Evolutionary conservation across 2,113 vertebrate genomes (phyloP).

Genomic region (Tetrax tetrax): DNA sequence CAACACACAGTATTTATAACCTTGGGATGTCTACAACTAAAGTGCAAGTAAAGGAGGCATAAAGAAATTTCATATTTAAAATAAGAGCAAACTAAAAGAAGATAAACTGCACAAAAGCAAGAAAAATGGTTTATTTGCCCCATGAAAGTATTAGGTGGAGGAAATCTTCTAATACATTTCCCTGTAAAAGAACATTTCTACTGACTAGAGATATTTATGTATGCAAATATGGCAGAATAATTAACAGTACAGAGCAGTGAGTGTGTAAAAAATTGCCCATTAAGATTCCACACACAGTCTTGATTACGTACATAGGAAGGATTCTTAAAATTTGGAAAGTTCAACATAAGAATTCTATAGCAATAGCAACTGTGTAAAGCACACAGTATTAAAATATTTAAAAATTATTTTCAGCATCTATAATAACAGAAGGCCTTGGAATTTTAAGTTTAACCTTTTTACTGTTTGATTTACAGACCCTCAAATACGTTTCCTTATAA

Average conservation of each 20-base stretch:
- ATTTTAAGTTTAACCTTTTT: not conserved
- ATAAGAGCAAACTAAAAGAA: not conserved
- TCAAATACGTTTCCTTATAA: not conserved
- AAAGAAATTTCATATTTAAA: not conserved
- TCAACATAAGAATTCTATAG: not conserved
- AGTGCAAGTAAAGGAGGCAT: not conserved
- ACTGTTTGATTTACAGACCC: not conserved
- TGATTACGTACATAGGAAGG: not conserved
- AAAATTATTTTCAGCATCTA: not conserved
- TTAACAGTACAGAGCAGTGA: not conserved
- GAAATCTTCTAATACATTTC: not conserved
- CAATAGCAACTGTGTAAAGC: not conserved
- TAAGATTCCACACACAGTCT: not conserved
- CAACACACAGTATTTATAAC: not conserved
- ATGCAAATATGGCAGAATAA: slow-evolving; percentile 6
- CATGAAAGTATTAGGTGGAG: not conserved
- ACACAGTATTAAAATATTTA: not conserved
- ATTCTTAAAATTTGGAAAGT: not conserved
- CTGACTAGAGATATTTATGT: not conserved
- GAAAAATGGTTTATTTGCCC: not conserved
- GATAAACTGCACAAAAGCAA: not conserved
- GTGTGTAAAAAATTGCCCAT: not conserved
- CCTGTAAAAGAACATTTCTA: not conserved
- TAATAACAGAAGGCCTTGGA: not conserved
- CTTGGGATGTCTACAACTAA: not conserved